These are phyloP conservation scores for Tipula helvola DNA, from an alignment of 2,888 invertebrate genomes.

Conservation along the genomic window DNA sequence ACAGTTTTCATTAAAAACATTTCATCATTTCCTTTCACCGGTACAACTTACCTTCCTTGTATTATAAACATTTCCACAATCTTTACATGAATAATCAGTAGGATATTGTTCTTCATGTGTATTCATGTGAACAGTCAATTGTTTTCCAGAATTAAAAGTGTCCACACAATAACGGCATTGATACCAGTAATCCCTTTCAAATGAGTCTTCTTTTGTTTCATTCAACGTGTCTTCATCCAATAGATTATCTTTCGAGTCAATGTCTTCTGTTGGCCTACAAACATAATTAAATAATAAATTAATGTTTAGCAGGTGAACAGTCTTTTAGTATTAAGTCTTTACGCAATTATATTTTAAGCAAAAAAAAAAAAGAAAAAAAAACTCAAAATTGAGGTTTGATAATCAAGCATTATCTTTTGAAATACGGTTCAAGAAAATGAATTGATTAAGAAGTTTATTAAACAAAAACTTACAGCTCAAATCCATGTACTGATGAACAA, in stretches of 20 bases:
- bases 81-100: slow-evolving; percentile 35
- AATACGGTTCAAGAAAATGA: neutral
- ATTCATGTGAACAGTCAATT: slow-evolving; percentile 35
- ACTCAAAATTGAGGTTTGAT: neutral
- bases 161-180: slow-evolving; percentile 36
- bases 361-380: neutral
- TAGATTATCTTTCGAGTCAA: slow-evolving; percentile 11
- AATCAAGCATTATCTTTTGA: neutral
- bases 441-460: neutral
- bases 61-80: slow-evolving; percentile 35
- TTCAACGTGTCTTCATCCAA: neutral
- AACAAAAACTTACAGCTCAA: slow-evolving; percentile 10
- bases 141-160: slow-evolving; percentile 36
- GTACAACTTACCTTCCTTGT: slow-evolving; percentile 21
- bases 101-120: slow-evolving; percentile 35
- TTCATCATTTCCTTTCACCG: neutral
- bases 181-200: slow-evolving; percentile 27
- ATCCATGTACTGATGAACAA: slow-evolving; percentile 29
- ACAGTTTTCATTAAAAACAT: neutral
- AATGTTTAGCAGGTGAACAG: slow-evolving; percentile 18
- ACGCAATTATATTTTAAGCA: neutral
- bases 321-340: neutral
- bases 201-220: slow-evolving; percentile 12
- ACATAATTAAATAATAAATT: neutral
- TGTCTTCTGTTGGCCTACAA: slow-evolving; percentile 14